These are phyloP conservation scores for Orbicella faveolata DNA, from an alignment of 64 coral and sea anemone species.

Conservation along the genomic window DNA sequence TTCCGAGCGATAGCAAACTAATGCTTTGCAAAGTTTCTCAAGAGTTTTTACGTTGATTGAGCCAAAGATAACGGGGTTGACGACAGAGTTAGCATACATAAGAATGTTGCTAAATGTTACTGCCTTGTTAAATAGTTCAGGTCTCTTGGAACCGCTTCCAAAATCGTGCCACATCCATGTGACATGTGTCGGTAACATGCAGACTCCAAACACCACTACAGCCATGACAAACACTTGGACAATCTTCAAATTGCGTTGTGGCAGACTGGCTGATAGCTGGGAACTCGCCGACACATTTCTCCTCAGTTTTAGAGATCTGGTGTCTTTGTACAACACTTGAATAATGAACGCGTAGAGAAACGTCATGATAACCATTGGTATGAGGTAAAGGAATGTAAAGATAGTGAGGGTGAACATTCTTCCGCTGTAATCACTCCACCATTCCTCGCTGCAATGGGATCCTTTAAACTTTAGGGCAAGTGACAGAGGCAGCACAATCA, in stretches of 20 bases:
- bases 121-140: not conserved
- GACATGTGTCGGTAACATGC: conserved; percentile 54
- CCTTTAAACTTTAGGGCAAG: not conserved
- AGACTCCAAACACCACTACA: conserved; percentile 53
- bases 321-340: not conserved
- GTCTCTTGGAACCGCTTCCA: not conserved
- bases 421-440: not conserved
- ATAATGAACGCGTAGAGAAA: not conserved
- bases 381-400: conserved; percentile 14
- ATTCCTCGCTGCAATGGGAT: conserved; percentile 21
- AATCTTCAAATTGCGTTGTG: conserved; percentile 15
- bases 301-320: not conserved
- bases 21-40: not conserved
- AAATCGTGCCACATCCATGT: conserved; percentile 66
- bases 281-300: not conserved
- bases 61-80: conserved; percentile 70
- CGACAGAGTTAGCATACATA: conserved; percentile 35
- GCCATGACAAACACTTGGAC: conserved; percentile 49
- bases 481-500: not conserved
- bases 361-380: conserved; percentile 14
- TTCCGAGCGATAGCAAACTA: not conserved
- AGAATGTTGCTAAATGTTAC: conserved; percentile 58
- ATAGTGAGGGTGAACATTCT: conserved; percentile 4
- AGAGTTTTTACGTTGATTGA: not conserved
- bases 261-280: not conserved